Percentiles rank a stretch among this genome's conserved stretches.
phyloP scores from a whole-genome alignment of 2,797 vertebrate genomes.

The Limosa lapponica region DNA sequence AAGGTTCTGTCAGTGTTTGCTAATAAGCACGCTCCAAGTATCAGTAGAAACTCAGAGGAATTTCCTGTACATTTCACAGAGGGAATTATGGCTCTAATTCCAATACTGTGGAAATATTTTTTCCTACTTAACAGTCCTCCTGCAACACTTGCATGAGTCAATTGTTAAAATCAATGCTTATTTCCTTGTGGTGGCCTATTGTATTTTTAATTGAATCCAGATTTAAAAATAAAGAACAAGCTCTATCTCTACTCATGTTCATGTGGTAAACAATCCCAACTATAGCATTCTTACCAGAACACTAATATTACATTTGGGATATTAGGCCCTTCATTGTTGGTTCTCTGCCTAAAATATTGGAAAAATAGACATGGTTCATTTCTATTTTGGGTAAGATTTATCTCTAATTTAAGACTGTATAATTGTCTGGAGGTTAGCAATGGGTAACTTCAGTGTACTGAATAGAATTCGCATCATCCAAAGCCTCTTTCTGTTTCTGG shows the following conservation, averaged over 20 bases:
- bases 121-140: background rate
- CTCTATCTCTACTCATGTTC: background rate
- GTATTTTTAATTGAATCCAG: conserved; percentile 26
- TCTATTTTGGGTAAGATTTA: background rate
- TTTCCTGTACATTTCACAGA: background rate
- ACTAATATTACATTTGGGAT: background rate
- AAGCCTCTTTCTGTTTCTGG: background rate
- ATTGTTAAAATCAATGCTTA: conserved; percentile 35
- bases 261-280: background rate
- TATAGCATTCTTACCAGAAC: background rate
- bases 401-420: background rate
- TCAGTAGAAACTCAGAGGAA: background rate
- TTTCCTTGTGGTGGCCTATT: background rate
- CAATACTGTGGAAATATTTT: background rate
- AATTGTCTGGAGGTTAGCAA: background rate
- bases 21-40: background rate
- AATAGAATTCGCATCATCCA: background rate
- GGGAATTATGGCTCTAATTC: conserved; percentile 12
- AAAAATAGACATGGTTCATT: background rate
- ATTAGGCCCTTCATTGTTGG: background rate
- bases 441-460: background rate
- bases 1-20: background rate
- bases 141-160: background rate
- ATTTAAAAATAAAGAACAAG: conserved; percentile 5
- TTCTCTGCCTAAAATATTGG: background rate